These are phyloP conservation scores for Chromoteleia sp. DNA, from an alignment of 2,888 invertebrate species.

Conservation along the genomic window DNA sequence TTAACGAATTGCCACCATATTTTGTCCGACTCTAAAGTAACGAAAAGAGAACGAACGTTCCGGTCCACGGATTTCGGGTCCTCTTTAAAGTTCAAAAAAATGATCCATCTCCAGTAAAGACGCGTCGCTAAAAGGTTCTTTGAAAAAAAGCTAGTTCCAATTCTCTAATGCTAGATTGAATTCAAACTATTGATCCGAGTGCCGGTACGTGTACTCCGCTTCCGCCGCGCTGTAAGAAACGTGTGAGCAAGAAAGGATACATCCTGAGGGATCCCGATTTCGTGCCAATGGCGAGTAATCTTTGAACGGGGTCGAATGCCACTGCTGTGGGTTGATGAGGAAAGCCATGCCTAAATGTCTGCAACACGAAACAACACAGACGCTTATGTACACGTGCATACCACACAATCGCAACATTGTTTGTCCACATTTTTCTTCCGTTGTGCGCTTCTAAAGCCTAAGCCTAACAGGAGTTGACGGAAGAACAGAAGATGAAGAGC, in stretches of 20 bases:
- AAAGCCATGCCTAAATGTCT: conserved; percentile 99
- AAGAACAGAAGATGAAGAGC: conserved; percentile 52
- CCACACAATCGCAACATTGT: conserved; percentile 25
- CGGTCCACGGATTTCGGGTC: neutral
- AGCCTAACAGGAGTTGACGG: conserved; percentile 41
- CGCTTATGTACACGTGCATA: conserved; percentile 5
- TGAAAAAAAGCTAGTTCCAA: conserved; percentile 59
- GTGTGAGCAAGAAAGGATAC: conserved; percentile 91
- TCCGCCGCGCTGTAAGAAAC: conserved; percentile 21
- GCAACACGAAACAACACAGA: conserved; percentile 80
- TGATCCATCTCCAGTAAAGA: neutral
- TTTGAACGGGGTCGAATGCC: conserved; percentile 99
- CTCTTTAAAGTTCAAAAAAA: neutral
- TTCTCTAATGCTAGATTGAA: conserved; percentile 62
- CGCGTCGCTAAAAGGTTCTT: conserved; percentile 36
- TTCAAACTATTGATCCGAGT: conserved; percentile 59
- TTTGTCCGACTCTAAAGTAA: no score
- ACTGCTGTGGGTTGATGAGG: conserved; percentile 98
- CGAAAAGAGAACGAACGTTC: no score
- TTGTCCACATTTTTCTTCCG: conserved; percentile 48
- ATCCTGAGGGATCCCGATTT: conserved; percentile 97
- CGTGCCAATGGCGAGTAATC: conserved; percentile 97
- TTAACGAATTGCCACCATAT: no score
- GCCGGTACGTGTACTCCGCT: conserved; percentile 41
- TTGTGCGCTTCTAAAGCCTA: conserved; percentile 18